A percentile compares a stretch with the other conserved stretches of the same genome.
Evolutionary conservation across 2,797 vertebrate genomes (phyloP).

Genomic region (Sciaenops ocellatus): DNA sequence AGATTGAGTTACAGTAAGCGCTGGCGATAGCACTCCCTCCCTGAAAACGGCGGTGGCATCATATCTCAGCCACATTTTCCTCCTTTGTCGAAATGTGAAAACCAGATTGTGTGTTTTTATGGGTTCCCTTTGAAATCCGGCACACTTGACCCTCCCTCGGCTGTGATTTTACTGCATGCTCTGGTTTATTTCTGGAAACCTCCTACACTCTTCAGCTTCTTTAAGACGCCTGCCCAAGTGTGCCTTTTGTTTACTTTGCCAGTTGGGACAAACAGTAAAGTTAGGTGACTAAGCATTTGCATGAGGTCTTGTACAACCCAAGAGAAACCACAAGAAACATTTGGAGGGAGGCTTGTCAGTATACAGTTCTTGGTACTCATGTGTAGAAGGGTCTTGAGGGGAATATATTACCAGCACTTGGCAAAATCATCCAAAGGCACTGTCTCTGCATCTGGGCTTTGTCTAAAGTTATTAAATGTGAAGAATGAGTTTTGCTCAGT

Average conservation of each 20-base stretch:
- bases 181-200: conserved; percentile 80
- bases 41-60: conserved; percentile 53
- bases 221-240: conserved; percentile 72
- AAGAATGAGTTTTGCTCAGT: conserved; percentile 44
- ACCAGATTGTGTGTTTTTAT: conserved; percentile 80
- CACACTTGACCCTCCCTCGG: conserved; percentile 75
- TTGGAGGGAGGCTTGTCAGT: conserved; percentile 45
- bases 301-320: conserved; percentile 47
- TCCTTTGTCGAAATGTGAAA: conserved; percentile 73
- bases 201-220: conserved; percentile 69
- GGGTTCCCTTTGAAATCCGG: conserved; percentile 78
- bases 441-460: conserved; percentile 64
- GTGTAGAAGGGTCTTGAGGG: conserved; percentile 33
- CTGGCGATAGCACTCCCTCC: conserved; percentile 42
- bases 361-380: conserved; percentile 37
- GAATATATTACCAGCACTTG: conserved; percentile 58
- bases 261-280: conserved; percentile 70
- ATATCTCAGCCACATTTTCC: conserved; percentile 66
- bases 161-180: conserved; percentile 75
- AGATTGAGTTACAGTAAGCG: conserved; percentile 55
- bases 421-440: conserved; percentile 55
- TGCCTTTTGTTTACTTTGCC: conserved; percentile 77
- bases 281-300: conserved; percentile 69
- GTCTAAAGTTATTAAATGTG: conserved; percentile 59
- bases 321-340: conserved; percentile 59